Base-by-base conservation (phyloP, 2,113 vertebrate genomes). In the Brachyhypopomus gauderio region DNA sequence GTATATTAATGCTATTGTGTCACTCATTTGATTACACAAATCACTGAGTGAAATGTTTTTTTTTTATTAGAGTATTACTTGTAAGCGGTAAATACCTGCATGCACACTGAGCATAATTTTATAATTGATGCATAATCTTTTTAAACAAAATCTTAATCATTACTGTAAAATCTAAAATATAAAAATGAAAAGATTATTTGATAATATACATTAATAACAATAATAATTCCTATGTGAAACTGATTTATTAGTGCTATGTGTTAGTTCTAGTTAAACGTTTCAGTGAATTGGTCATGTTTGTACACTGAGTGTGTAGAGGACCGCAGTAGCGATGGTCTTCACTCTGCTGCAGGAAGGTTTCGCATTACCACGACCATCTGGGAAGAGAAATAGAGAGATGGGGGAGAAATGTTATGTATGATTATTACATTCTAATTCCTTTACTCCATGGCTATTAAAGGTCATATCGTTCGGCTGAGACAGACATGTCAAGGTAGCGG, bases 311-410 rank as follows among this genome's bases (percentile, higher is more conserved):
- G 41, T 12, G n/a, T 19, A 5, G 23, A 69, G 1, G 67, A 71
- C 20, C 3, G 12, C 9, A 48, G 12, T 14, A 52, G 45, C 1
- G 2, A 45, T 59, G 20, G 1, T 27, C 19, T 3, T 85, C 73
- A 80, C 41, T 85, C 81, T 19, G 73, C 30, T 36, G 84, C 36
- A 3, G 64, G 59, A 4, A 75, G 77, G 16, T 75, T 70, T 41
- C 69, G 59, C 84, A 85, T 85, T 4, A 85, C 84, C 19, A 83
- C 78, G 1, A 83, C 16, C n/a, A 75, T 64, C 84, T 83, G 71
- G 0, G 2, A 25, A 74, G 52, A 69, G 14, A 36, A n/a, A n/a
- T 7, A 34, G 22, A 48, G 58, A 55, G 25, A 45, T 9, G 45
- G 22, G 19, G 72, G 41, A 41, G 17, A 60, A 19, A 2, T 6